phyloP scores from a whole-genome alignment of 2,888 invertebrate species.

The Cheilosia vernalis region DNA sequence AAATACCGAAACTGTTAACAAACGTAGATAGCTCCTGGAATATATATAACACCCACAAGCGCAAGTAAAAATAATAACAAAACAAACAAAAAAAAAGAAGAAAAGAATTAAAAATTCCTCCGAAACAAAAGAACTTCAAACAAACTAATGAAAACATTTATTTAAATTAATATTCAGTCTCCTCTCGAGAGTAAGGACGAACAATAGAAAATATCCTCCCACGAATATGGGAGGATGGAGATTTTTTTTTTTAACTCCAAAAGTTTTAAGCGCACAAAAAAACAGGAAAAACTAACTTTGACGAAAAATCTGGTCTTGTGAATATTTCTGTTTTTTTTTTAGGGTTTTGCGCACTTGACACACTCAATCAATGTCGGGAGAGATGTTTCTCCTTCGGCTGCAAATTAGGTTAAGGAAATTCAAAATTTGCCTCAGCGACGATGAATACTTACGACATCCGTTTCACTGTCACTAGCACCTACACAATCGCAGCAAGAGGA shows the following conservation, averaged over 20 bases:
- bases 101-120: conserved; percentile 25
- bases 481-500: conserved; percentile 6
- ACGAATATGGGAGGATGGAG: neutral
- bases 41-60: neutral
- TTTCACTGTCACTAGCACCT: neutral
- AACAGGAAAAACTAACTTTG: neutral
- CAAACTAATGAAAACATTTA: conserved; percentile 64
- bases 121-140: conserved; percentile 38
- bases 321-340: neutral
- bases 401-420: conserved; percentile 69
- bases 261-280: neutral
- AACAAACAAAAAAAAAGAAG: too few relatives aligned
- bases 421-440: conserved; percentile 40
- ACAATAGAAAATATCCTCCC: conserved; percentile 6
- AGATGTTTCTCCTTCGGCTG: conserved; percentile 19
- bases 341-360: conserved; percentile 28
- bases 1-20: too few relatives aligned
- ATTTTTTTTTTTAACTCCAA: conserved; percentile 2
- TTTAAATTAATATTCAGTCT: conserved; percentile 67
- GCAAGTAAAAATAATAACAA: neutral
- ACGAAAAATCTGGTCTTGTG: neutral
- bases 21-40: too few relatives aligned
- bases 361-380: conserved; percentile 40
- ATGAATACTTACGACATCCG: conserved; percentile 10
- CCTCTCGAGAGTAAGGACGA: neutral